Conservation (phyloP, 2,888 invertebrate species). For the Trachelus iudaicus region DNA sequence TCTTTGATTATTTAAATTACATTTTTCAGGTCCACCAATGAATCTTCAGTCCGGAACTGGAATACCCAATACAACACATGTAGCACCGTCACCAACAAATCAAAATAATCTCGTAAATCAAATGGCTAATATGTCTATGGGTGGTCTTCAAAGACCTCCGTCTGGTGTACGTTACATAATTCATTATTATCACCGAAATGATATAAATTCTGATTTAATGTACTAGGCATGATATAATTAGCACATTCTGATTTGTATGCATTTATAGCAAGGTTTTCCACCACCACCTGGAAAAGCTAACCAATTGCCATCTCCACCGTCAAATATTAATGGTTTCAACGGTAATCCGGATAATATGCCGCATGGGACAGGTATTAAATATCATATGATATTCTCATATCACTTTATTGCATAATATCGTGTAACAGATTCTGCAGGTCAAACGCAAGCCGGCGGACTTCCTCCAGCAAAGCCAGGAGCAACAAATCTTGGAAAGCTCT, state of each 20-base stretch:
- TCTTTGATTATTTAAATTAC: not conserved
- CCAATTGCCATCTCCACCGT: constrained; percentile 29
- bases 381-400: constrained; percentile 4
- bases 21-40: constrained; percentile 21
- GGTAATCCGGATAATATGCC: constrained; percentile 38
- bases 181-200: not conserved
- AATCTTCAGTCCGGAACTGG: constrained; percentile 43
- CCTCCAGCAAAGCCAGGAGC: constrained; percentile 14
- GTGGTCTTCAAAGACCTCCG: constrained; percentile 43
- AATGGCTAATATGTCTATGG: constrained; percentile 52
- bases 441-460: constrained; percentile 21
- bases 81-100: constrained; percentile 37
- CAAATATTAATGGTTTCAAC: constrained; percentile 50
- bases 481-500: constrained; percentile 10
- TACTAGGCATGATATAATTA: no score
- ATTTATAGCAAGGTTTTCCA: constrained; percentile 38
- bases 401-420: constrained; percentile 11
- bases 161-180: constrained; percentile 31
- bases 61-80: constrained; percentile 37
- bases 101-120: constrained; percentile 49
- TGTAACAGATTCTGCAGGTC: constrained; percentile 19
- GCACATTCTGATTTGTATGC: not conserved
- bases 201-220: not conserved
- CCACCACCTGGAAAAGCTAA: constrained; percentile 39
- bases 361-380: constrained; percentile 28